Base-by-base conservation (phyloP, 2,797 vertebrate species). In the Muscicapa striata region DNA sequence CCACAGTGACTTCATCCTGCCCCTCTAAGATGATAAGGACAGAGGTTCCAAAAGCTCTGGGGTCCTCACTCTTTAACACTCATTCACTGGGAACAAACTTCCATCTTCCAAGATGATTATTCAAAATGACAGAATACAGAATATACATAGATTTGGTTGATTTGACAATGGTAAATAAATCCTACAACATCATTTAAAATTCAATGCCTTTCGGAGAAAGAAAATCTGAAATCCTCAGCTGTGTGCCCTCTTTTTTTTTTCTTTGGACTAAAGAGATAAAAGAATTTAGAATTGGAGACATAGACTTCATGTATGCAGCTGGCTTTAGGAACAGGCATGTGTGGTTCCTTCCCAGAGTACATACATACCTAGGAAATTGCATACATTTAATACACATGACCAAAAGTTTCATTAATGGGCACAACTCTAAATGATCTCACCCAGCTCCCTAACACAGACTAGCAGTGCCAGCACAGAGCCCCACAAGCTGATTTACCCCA, bases 401-500 rank as follows among this genome's bases (percentile, higher is more conserved):
- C 57, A 84, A 67, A 92, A 90, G 16, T 32, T 13, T 68, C 17
- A 93, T 89, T 77, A 78, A 74, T 0, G 9, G 80, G 58, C 70
- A 48, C 24, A n/a, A 19, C 24, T 13, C 43, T 67, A 38, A 58
- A 78, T 30, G 29, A 94, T 76, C 46, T 92, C 87, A 84, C 40
- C 26, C 76, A 63, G 41, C 13, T 30, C 26, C 80, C 55, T 45
- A n/a, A 43, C 16, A 34, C 11, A 43, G n/a, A 34, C 13, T 4
- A 24, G 19, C 32, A 70, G 32, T 7, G 43, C 45, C 77, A 89
- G 59, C 36, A 58, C 0, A 0, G 49, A 82, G 84, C 36, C 11
- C 17, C 26, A 6, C 0, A 2, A 49, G 36, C 40, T 51, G n/a
- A 26, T 59, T 49, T 45, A n/a, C 23, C 22, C 79, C 3, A 6